Percentiles rank a stretch among this genome's conserved stretches.
These are phyloP conservation scores for Tetramorium alpestre DNA, from an alignment of 1,140 invertebrate genomes.

Conservation along the genomic window DNA sequence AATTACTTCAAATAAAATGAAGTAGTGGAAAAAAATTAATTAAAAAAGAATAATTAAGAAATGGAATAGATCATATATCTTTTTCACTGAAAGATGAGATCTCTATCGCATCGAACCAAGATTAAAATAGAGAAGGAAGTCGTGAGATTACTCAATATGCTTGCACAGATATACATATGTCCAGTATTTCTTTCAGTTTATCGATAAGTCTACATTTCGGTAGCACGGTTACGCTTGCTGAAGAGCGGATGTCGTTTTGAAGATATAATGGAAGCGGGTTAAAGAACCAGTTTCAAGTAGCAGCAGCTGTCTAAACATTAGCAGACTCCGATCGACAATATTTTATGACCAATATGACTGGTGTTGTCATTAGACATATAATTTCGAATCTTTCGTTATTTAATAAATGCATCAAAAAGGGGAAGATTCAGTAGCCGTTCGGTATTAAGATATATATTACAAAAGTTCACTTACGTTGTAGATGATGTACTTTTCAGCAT, in stretches of 20 bases:
- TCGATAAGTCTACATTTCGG: slow-evolving; percentile 34
- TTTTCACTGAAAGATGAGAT: neutral
- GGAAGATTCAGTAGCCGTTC: neutral
- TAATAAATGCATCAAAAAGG: neutral
- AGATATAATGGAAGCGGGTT: slow-evolving; percentile 57
- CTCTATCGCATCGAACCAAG: neutral
- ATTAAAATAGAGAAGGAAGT: neutral
- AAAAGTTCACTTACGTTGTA: slow-evolving; percentile 92
- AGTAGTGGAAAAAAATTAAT: neutral
- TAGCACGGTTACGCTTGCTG: slow-evolving; percentile 8
- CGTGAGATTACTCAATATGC: neutral
- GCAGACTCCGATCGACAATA: slow-evolving; percentile 58
- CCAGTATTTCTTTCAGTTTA: slow-evolving; percentile 29
- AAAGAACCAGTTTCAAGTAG: slow-evolving; percentile 74
- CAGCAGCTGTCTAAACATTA: slow-evolving; percentile 74
- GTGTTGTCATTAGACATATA: neutral
- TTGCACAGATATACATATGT: neutral
- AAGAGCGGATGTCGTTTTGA: slow-evolving; percentile 68
- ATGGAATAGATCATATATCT: neutral
- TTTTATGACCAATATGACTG: slow-evolving; percentile 34
- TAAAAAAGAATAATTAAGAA: neutral
- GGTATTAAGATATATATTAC: slow-evolving; percentile 10
- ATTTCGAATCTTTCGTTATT: neutral
- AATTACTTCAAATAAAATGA: neutral
- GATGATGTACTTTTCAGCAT: slow-evolving; percentile 97